Percentiles rank a stretch among this genome's conserved stretches.
These are phyloP conservation scores for Isurus oxyrinchus DNA, from an alignment of 2,113 vertebrate species.

Conservation along the genomic window DNA sequence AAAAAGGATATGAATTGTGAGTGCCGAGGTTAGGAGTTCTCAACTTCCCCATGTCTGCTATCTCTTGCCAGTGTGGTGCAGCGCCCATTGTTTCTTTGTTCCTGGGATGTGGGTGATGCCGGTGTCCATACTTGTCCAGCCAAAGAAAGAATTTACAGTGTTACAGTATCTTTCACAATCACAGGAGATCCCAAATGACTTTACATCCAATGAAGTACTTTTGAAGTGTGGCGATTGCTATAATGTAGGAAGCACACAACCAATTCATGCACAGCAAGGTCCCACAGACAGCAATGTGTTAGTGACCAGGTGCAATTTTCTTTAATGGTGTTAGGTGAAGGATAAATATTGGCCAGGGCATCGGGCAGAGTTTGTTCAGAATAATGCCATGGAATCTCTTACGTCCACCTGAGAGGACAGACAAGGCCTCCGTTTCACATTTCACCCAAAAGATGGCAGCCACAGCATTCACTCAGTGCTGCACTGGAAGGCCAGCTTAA, in stretches of 20 bases:
- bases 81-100: neutral
- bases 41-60: neutral
- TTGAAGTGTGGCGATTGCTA: neutral
- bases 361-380: neutral
- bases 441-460: neutral
- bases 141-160: neutral
- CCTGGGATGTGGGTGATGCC: too few relatives aligned
- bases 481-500: neutral
- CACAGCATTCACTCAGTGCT: neutral
- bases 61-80: neutral
- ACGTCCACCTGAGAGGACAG: too few relatives aligned
- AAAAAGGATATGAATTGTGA: neutral
- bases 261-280: neutral
- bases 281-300: neutral
- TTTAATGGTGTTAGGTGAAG: neutral
- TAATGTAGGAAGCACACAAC: neutral
- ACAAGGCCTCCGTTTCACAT: neutral
- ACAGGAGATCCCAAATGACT: neutral
- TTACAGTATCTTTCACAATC: neutral
- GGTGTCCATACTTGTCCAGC: neutral
- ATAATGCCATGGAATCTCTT: too few relatives aligned
- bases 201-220: neutral
- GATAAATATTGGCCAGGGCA: neutral
- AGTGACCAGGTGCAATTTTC: neutral
- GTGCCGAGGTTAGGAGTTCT: neutral